Conservation (phyloP, 2,888 invertebrate genomes). For the Drosophila incognita region DNA sequence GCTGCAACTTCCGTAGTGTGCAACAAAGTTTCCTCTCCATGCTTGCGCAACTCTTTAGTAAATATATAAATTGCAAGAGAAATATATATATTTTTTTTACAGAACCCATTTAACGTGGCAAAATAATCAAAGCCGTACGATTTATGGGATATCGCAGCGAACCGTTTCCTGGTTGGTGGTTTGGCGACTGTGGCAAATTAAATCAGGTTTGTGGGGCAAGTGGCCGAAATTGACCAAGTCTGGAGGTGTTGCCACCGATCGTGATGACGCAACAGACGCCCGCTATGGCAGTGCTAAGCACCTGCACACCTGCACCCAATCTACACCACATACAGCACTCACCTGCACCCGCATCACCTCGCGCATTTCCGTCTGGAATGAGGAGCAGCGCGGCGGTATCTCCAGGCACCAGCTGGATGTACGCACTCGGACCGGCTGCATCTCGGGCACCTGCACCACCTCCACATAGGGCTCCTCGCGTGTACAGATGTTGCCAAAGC, state of each 20-base stretch:
- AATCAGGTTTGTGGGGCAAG: conserved; percentile 75
- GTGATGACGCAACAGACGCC: conserved; percentile 52
- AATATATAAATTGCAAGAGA: not conserved
- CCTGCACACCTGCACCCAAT: conserved; percentile 38
- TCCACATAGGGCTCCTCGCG: conserved; percentile 87
- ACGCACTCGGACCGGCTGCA: conserved; percentile 89
- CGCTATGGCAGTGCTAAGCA: conserved; percentile 59
- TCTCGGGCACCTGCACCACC: conserved; percentile 77
- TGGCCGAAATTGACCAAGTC: conserved; percentile 50
- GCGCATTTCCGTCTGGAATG: conserved; percentile 89
- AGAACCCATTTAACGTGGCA: conserved; percentile 58
- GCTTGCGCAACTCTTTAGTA: conserved; percentile 56
- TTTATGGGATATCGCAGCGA: conserved; percentile 49
- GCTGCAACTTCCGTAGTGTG: conserved; percentile 67
- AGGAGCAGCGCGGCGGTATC: conserved; percentile 92
- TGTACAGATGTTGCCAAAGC: conserved; percentile 79
- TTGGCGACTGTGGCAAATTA: conserved; percentile 30
- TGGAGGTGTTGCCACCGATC: conserved; percentile 65
- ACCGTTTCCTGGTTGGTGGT: conserved; percentile 63
- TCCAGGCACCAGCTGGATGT: conserved; percentile 92
- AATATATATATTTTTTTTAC: conserved; percentile 30
- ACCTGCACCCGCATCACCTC: conserved; percentile 90
- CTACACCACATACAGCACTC: conserved; percentile 74
- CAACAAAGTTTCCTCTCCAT: conserved; percentile 14
- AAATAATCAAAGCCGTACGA: conserved; percentile 53